These are phyloP conservation scores for Brachirus orientalis DNA, from an alignment of 2,113 vertebrate species.

Conservation along the genomic window DNA sequence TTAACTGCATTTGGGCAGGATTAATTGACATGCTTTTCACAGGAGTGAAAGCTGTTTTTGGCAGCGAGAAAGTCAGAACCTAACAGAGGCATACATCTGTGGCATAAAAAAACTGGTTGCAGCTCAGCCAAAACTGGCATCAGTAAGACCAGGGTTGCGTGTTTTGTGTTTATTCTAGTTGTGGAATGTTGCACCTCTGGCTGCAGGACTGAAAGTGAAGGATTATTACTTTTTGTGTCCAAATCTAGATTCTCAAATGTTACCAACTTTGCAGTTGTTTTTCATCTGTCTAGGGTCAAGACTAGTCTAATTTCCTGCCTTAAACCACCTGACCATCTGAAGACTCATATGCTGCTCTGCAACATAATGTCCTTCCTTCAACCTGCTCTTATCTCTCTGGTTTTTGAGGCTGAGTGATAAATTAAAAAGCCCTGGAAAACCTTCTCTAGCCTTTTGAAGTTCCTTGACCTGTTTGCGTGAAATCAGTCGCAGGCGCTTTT, in stretches of 20 bases:
- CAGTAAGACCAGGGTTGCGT: constrained; percentile 3
- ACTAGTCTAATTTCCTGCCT: constrained; percentile 2
- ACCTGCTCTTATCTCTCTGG: constrained; percentile 51
- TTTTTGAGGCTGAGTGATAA: constrained; percentile 55
- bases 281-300: background rate
- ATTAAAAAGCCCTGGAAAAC: constrained; percentile 71
- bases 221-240: background rate
- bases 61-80: constrained; percentile 46
- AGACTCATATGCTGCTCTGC: constrained; percentile 28
- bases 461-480: constrained; percentile 75
- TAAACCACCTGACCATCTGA: constrained; percentile 4
- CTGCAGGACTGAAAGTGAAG: background rate
- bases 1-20: constrained; percentile 48
- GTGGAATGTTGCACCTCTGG: background rate
- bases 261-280: constrained; percentile 1
- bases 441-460: constrained; percentile 76
- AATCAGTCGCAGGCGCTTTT: constrained; percentile 72
- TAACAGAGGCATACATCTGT: constrained; percentile 42
- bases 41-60: constrained; percentile 57
- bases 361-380: constrained; percentile 58
- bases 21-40: constrained; percentile 67
- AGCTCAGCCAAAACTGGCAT: constrained; percentile 19
- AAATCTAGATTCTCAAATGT: background rate
- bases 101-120: constrained; percentile 46
- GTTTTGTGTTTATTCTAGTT: background rate